phyloP scores from a whole-genome alignment of 1,140 invertebrate genomes.

The Trichomalopsis sarcophagae region DNA sequence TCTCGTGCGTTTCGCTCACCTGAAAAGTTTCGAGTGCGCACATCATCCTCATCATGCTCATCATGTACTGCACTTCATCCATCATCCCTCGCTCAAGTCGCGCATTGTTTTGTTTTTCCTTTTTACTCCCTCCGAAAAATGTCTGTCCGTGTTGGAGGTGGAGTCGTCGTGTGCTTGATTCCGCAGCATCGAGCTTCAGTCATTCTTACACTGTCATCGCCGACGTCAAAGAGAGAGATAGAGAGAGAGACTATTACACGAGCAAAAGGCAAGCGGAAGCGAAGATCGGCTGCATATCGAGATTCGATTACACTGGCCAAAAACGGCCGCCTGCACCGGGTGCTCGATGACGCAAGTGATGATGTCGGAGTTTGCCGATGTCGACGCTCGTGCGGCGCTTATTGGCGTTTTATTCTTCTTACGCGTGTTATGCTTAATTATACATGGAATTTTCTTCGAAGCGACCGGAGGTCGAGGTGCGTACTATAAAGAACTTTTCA shows the following conservation, averaged over 20 bases:
- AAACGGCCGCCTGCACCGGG: neutral
- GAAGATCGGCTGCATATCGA: neutral
- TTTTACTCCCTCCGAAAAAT: constrained; percentile 34
- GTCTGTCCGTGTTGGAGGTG: constrained; percentile 35
- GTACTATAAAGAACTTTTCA: constrained; percentile 59
- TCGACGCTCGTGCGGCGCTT: neutral
- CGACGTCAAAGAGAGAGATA: neutral
- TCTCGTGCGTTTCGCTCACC: neutral
- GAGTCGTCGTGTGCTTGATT: constrained; percentile 1
- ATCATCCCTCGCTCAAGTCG: neutral
- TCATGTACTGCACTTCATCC: neutral
- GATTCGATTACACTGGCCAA: neutral
- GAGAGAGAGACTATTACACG: neutral
- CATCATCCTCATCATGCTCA: neutral
- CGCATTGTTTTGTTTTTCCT: neutral
- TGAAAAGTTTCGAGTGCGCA: neutral
- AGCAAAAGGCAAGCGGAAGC: constrained; percentile 20
- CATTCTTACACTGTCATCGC: neutral
- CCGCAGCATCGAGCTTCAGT: neutral
- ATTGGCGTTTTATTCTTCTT: neutral
- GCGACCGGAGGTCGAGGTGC: constrained; percentile 52
- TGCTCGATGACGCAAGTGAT: neutral
- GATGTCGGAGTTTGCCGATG: neutral
- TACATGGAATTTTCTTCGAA: neutral
- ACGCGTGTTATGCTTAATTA: neutral